A percentile compares a stretch with the other conserved stretches of the same genome.
Conservation (phyloP, 2,888 invertebrate genomes). For the Ectemnius lituratus region DNA sequence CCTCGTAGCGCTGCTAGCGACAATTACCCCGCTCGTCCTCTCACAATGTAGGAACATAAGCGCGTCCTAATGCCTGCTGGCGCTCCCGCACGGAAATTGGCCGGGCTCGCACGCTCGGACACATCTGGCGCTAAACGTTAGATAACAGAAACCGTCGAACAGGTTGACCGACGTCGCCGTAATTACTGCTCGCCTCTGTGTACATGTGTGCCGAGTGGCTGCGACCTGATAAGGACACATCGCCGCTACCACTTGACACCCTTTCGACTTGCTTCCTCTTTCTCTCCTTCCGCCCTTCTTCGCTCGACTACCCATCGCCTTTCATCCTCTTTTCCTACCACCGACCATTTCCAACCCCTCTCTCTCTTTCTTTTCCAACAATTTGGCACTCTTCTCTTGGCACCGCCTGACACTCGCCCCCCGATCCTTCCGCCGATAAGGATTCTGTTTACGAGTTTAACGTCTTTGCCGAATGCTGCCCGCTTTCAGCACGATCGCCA, state of each 20-base stretch:
- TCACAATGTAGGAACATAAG: conserved; percentile 32
- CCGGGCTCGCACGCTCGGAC: conserved; percentile 48
- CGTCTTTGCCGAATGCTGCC: conserved; percentile 5
- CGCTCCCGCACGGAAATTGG: conserved; percentile 60
- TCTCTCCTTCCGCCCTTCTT: neutral
- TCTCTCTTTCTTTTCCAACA: neutral
- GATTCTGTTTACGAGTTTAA: conserved; percentile 14
- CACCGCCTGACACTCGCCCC: neutral
- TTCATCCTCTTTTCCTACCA: neutral
- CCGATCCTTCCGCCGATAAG: neutral
- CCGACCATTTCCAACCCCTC: neutral
- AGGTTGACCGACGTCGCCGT: conserved; percentile 68
- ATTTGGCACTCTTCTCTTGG: neutral
- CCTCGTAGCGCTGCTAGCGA: conserved; percentile 57
- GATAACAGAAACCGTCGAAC: conserved; percentile 69
- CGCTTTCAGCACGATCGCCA: conserved; percentile 9
- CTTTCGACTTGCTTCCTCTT: neutral
- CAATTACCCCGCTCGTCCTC: conserved; percentile 62
- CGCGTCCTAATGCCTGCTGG: conserved; percentile 56
- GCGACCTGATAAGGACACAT: conserved; percentile 8
- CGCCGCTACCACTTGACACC: conserved; percentile 36
- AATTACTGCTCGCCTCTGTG: conserved; percentile 56
- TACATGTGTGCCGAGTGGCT: neutral
- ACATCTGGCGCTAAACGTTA: conserved; percentile 74
- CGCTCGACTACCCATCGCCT: neutral